These are phyloP conservation scores for Epinephelus awoara DNA, from an alignment of 2,797 vertebrate species.

Conservation along the genomic window DNA sequence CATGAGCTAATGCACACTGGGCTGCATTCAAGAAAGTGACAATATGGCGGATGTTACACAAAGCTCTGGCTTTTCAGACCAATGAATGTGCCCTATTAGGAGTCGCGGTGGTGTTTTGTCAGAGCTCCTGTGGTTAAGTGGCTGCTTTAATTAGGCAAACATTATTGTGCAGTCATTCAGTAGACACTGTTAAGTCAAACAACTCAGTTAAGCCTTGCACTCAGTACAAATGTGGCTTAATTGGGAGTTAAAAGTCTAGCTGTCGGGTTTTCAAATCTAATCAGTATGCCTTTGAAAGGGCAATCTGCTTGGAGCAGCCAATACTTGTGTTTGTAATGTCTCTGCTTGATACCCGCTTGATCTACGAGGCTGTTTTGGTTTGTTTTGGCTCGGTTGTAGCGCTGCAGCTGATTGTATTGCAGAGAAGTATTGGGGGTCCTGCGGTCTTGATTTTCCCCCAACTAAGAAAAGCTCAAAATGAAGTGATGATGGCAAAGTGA, in stretches of 20 bases:
- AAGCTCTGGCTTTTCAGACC: slow-evolving; percentile 36
- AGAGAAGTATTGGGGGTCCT: neutral
- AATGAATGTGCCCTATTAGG: slow-evolving; percentile 45
- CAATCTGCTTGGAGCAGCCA: slow-evolving; percentile 31
- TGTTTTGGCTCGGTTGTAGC: slow-evolving; percentile 2
- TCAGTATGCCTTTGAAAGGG: slow-evolving; percentile 59
- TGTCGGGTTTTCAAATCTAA: slow-evolving; percentile 64
- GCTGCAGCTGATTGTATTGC: neutral
- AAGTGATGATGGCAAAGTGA: neutral
- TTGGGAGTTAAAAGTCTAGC: slow-evolving; percentile 63
- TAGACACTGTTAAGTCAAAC: slow-evolving; percentile 63
- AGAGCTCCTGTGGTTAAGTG: slow-evolving; percentile 66
- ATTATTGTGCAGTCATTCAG: slow-evolving; percentile 68
- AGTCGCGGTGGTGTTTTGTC: slow-evolving; percentile 25
- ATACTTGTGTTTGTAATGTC: slow-evolving; percentile 41
- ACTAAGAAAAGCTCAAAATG: slow-evolving; percentile 1
- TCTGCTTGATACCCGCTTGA: slow-evolving; percentile 31
- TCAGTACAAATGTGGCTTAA: slow-evolving; percentile 59
- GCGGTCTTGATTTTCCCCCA: neutral
- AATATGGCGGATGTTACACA: slow-evolving; percentile 44
- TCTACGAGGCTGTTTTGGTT: slow-evolving; percentile 24
- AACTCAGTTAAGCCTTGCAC: slow-evolving; percentile 58
- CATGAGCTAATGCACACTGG: slow-evolving; percentile 29
- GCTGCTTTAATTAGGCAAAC: slow-evolving; percentile 69
- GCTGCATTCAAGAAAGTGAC: slow-evolving; percentile 39